Evolutionary conservation across 2,113 vertebrate species (phyloP).

Genomic region (Triplophysa siluroides): DNA sequence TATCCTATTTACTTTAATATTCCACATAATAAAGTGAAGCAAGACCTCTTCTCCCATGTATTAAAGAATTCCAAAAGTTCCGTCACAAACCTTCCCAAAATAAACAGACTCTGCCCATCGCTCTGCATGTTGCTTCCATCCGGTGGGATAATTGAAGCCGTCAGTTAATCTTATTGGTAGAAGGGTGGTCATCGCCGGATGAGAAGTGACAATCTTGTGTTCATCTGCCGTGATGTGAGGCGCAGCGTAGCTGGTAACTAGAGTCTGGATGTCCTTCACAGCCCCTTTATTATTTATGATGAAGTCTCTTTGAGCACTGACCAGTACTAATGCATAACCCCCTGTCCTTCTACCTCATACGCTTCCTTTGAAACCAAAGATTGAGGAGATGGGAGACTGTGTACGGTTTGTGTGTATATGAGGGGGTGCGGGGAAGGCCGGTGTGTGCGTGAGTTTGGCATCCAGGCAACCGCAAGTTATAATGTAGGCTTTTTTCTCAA

Average conservation of each 20-base stretch:
- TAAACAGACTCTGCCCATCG: constrained; percentile 10
- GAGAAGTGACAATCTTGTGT: constrained; percentile 92
- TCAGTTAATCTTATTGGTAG: constrained; percentile 62
- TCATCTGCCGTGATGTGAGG: constrained; percentile 89
- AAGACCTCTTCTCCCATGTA: neutral
- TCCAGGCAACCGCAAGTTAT: constrained; percentile 76
- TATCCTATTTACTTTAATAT: neutral
- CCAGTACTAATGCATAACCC: constrained; percentile 99
- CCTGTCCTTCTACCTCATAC: constrained; percentile 98
- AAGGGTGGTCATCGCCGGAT: constrained; percentile 83
- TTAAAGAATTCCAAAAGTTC: neutral
- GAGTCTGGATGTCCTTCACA: constrained; percentile 87
- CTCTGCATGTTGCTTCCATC: constrained; percentile 59
- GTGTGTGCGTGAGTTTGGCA: constrained; percentile 69
- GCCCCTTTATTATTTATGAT: constrained; percentile 99
- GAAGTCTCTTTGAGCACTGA: constrained; percentile 97
- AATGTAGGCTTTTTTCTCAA: constrained; percentile 69
- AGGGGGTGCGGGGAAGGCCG: constrained; percentile 50
- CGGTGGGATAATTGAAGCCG: constrained; percentile 72
- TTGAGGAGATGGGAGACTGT: constrained; percentile 86
- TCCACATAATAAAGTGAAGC: neutral
- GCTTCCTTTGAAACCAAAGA: constrained; percentile 93
- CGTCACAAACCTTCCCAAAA: neutral
- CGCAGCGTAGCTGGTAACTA: constrained; percentile 81
- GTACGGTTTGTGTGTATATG: constrained; percentile 46